Conservation (phyloP, 2,113 vertebrate genomes). For the Forbesichthys agassizii region DNA sequence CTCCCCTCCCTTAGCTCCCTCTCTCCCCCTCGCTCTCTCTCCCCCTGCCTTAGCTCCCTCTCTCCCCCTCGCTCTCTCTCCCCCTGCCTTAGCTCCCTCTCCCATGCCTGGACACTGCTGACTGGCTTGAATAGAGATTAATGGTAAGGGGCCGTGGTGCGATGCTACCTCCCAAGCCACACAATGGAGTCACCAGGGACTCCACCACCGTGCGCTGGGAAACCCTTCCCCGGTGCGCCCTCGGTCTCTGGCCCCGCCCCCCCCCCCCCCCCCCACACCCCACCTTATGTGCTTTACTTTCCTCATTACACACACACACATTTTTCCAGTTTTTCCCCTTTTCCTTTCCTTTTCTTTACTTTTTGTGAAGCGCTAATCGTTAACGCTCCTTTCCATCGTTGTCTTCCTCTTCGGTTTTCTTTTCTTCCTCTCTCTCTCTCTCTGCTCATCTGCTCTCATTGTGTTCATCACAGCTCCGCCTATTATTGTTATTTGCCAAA, state of each 20-base stretch:
- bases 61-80: constrained; percentile 3
- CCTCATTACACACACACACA: background rate
- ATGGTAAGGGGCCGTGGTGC: too few relatives aligned
- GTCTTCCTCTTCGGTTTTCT: constrained; percentile 1
- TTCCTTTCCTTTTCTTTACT: background rate
- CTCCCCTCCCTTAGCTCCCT: constrained; percentile 28
- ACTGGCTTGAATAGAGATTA: too few relatives aligned
- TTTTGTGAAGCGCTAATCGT: background rate
- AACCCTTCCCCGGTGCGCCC: too few relatives aligned
- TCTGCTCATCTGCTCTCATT: constrained; percentile 9
- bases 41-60: background rate
- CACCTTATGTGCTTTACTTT: too few relatives aligned
- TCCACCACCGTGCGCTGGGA: too few relatives aligned
- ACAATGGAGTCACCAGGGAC: too few relatives aligned
- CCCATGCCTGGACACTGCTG: too few relatives aligned
- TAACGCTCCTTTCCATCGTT: background rate
- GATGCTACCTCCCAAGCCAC: too few relatives aligned
- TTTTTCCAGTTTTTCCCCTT: constrained; percentile 9
- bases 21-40: background rate
- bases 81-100: constrained; percentile 27
- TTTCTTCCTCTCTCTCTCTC: constrained; percentile 24
- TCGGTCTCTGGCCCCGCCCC: too few relatives aligned
- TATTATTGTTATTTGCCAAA: constrained; percentile 79
- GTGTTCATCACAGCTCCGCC: constrained; percentile 52
- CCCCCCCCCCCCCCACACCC: too few relatives aligned